A percentile compares a stretch with the other conserved stretches of the same genome.
Evolutionary conservation across 2,113 vertebrate species (phyloP).

Genomic region (Triplophysa siluroides): DNA sequence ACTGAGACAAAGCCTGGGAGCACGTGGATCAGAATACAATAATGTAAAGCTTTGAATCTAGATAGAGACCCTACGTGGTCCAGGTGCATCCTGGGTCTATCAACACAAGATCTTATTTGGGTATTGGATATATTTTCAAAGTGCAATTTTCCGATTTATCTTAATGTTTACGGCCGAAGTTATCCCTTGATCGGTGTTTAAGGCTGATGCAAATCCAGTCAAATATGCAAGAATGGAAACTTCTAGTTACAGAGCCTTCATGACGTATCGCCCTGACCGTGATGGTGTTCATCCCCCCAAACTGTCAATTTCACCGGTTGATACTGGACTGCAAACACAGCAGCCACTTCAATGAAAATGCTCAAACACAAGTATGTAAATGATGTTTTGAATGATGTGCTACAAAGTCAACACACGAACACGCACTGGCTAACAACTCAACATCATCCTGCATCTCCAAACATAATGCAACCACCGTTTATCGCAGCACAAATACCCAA

Average conservation of each 20-base stretch:
- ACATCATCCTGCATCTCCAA: neutral
- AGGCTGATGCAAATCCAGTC: neutral
- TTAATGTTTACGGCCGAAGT: neutral
- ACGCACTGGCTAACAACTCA: neutral
- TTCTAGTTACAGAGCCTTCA: conserved; percentile 47
- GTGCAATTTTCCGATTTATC: neutral
- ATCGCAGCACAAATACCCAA: neutral
- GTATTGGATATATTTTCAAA: neutral
- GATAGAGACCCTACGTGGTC: neutral
- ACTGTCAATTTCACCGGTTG: neutral
- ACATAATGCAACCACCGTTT: neutral
- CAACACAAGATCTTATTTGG: neutral
- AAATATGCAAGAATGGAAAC: conserved; percentile 43
- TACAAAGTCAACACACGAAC: neutral
- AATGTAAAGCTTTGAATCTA: neutral
- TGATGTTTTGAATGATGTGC: neutral
- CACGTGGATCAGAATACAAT: conserved; percentile 61
- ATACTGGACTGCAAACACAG: neutral
- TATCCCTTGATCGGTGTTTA: neutral
- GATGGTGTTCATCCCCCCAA: neutral
- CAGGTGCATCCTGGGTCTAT: neutral
- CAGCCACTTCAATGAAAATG: neutral
- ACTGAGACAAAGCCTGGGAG: conserved; percentile 34
- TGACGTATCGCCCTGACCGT: conserved; percentile 39
- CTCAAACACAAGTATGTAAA: neutral